phyloP scores from a whole-genome alignment of 1,140 invertebrate species.

The Drosophila subpulchrella region DNA sequence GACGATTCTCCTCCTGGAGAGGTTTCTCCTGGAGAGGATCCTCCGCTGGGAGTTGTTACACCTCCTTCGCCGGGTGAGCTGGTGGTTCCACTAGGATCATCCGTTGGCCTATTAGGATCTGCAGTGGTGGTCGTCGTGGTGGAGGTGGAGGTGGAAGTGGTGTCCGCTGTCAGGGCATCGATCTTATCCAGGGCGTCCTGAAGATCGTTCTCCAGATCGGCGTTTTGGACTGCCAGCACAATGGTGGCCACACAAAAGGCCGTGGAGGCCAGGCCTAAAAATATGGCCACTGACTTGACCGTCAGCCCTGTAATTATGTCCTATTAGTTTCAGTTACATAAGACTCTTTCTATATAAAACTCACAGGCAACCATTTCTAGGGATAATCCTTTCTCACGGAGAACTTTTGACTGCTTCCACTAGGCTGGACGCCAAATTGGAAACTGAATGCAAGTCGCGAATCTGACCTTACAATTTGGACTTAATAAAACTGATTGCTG shows the following conservation, averaged over 20 bases:
- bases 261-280: slow-evolving; percentile 67
- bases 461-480: slow-evolving; percentile 65
- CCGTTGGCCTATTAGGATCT: slow-evolving; percentile 15
- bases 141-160: slow-evolving; percentile 48
- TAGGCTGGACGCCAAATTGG: slow-evolving; percentile 32
- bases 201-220: slow-evolving; percentile 67
- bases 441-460: slow-evolving; percentile 53
- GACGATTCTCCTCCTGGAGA: slow-evolving; percentile 20
- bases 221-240: slow-evolving; percentile 81
- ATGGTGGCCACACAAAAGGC: slow-evolving; percentile 85
- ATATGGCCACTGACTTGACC: slow-evolving; percentile 72
- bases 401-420: slow-evolving; percentile 50
- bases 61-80: neutral
- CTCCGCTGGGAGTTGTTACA: slow-evolving; percentile 2
- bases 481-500: slow-evolving; percentile 50
- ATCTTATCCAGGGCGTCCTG: slow-evolving; percentile 77
- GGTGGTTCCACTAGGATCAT: neutral
- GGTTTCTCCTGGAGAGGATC: slow-evolving; percentile 15
- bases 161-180: slow-evolving; percentile 44
- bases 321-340: neutral
- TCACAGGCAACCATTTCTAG: slow-evolving; percentile 70
- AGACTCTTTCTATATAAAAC: slow-evolving; percentile 6
- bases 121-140: slow-evolving; percentile 15
- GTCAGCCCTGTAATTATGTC: slow-evolving; percentile 62
- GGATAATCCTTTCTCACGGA: slow-evolving; percentile 33